These are phyloP conservation scores for Catalaphyllia jardinei DNA, from an alignment of 64 coral and sea anemone genomes.

Conservation along the genomic window DNA sequence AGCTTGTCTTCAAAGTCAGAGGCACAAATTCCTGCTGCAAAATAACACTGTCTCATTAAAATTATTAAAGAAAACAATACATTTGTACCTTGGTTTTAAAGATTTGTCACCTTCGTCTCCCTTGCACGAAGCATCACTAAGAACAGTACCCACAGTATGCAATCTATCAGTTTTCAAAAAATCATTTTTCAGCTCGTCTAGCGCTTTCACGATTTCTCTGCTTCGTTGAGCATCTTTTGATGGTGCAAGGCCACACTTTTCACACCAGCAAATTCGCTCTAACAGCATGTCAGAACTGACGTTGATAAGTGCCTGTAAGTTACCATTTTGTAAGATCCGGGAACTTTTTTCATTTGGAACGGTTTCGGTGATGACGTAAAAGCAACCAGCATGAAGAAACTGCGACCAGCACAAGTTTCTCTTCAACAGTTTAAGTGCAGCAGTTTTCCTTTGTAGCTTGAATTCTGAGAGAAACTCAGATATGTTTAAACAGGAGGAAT, in stretches of 20 bases:
- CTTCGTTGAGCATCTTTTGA: neutral
- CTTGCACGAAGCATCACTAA: neutral
- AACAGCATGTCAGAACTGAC: slow-evolving; percentile 30
- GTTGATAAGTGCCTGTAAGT: slow-evolving; percentile 40
- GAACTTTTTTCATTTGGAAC: slow-evolving; percentile 14
- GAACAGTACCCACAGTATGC: slow-evolving; percentile 3
- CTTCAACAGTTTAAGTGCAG: slow-evolving; percentile 32
- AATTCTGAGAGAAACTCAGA: slow-evolving; percentile 10
- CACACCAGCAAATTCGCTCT: slow-evolving; percentile 18
- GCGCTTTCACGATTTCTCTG: neutral
- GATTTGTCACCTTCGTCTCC: neutral
- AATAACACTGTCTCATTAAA: neutral
- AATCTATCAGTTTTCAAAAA: slow-evolving; percentile 23
- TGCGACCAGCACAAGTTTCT: slow-evolving; percentile 12
- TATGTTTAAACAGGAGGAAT: neutral
- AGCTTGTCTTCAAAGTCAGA: too few species aligned
- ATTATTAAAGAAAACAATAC: neutral
- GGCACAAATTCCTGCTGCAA: too few species aligned
- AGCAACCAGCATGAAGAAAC: slow-evolving; percentile 54
- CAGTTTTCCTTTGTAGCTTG: slow-evolving; percentile 10
- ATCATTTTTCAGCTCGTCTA: neutral
- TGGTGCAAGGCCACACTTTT: neutral
- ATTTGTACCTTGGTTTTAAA: neutral
- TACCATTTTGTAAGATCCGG: slow-evolving; percentile 2
- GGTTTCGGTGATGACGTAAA: slow-evolving; percentile 58